Conservation (phyloP, 2,797 vertebrate genomes). For the Ctenopoma kingsleyae region DNA sequence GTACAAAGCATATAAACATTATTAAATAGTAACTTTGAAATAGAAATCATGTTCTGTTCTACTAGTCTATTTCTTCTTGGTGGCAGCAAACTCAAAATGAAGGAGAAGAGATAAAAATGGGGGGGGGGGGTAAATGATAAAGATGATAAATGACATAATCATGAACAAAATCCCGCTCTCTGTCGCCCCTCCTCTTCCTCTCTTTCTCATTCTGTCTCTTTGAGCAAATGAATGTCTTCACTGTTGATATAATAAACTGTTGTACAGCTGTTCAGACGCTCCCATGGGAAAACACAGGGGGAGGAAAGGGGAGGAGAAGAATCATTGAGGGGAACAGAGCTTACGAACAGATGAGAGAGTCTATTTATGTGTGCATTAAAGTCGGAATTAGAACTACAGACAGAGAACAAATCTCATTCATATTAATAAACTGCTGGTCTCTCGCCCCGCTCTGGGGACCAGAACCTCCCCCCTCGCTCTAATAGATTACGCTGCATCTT, state of each 20-base stretch:
- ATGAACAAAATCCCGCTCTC: conserved; percentile 16
- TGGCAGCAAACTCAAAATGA: neutral
- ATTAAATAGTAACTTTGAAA: too few species aligned
- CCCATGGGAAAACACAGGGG: conserved; percentile 37
- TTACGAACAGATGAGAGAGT: conserved; percentile 49
- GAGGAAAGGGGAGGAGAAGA: conserved; percentile 37
- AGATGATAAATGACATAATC: conserved; percentile 37
- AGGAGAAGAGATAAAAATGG: neutral
- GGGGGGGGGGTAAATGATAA: conserved; percentile 3
- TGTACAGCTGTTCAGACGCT: conserved; percentile 50
- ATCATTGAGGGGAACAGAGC: conserved; percentile 48
- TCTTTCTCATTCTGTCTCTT: conserved; percentile 37
- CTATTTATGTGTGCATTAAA: conserved; percentile 26
- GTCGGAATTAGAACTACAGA: conserved; percentile 45
- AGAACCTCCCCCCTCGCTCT: conserved; percentile 16
- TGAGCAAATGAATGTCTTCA: conserved; percentile 56
- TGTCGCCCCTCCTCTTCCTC: conserved; percentile 2
- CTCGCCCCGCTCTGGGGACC: conserved; percentile 19
- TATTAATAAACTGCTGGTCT: conserved; percentile 59
- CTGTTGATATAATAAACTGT: conserved; percentile 52
- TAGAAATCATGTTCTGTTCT: too few species aligned
- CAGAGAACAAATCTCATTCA: conserved; percentile 46
- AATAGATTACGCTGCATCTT: conserved; percentile 44
- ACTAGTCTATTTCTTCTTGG: too few species aligned
- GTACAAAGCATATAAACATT: too few species aligned